Percentiles rank a stretch among this genome's conserved stretches.
Conservation (phyloP, 2,888 invertebrate genomes). For the Calliphora vomitoria region DNA sequence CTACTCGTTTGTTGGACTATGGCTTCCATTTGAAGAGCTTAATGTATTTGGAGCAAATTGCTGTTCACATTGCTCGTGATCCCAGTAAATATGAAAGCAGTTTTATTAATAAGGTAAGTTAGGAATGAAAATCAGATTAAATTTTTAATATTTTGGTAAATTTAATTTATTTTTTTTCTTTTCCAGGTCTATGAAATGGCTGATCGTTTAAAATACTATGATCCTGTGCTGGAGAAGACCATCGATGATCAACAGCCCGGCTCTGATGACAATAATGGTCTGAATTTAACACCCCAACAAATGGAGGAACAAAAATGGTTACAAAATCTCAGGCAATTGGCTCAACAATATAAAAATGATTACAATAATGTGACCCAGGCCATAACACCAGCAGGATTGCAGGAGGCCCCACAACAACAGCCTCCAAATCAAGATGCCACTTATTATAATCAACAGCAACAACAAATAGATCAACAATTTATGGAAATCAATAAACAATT, state of each 20-base stretch:
- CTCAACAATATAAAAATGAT: slow-evolving; percentile 75
- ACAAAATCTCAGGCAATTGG: slow-evolving; percentile 81
- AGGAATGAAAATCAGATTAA: too few species aligned
- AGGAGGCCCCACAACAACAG: too few species aligned
- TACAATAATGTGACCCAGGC: not conserved
- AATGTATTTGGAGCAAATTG: slow-evolving; percentile 92
- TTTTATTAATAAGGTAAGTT: slow-evolving; percentile 85
- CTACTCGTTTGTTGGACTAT: slow-evolving; percentile 90
- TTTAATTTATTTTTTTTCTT: not conserved
- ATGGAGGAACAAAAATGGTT: slow-evolving; percentile 83
- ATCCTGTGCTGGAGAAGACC: slow-evolving; percentile 85
- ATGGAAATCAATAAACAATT: slow-evolving; percentile 83
- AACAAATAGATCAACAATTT: slow-evolving; percentile 83
- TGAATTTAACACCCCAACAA: slow-evolving; percentile 70
- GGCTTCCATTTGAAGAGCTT: slow-evolving; percentile 93
- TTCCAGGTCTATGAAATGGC: slow-evolving; percentile 85
- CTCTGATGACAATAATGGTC: slow-evolving; percentile 77
- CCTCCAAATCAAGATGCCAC: too few species aligned
- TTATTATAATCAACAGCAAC: slow-evolving; percentile 76
- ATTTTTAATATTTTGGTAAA: not conserved
- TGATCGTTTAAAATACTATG: slow-evolving; percentile 89
- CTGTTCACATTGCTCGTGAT: slow-evolving; percentile 87
- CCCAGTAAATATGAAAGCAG: slow-evolving; percentile 85
- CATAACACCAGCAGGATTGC: not conserved
- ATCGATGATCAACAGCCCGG: slow-evolving; percentile 81